Evolutionary conservation across 1,140 invertebrate species (phyloP).

Genomic region (Ectropis grisescens): DNA sequence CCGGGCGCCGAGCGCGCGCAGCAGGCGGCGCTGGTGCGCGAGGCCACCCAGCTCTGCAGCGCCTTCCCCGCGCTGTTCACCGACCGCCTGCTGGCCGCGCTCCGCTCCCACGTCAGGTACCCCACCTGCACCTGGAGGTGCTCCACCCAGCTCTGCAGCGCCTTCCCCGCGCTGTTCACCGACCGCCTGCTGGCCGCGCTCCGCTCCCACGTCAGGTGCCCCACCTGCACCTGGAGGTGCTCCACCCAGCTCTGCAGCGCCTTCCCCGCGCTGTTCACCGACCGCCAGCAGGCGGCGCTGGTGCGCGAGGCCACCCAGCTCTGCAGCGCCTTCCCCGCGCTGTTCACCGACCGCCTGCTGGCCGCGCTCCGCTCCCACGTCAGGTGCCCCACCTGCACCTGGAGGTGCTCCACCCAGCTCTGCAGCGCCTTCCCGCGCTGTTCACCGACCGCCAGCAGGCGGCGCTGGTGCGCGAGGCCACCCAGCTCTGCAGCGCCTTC

Average conservation of each 20-base stretch:
- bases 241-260: no score
- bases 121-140: neutral
- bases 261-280: no score
- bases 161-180: no score
- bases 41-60: slow-evolving; percentile 82
- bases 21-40: slow-evolving; percentile 79
- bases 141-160: neutral
- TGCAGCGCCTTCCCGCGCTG: no score
- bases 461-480: no score
- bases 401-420: neutral
- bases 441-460: no score
- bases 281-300: no score
- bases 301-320: slow-evolving; percentile 82
- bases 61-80: slow-evolving; percentile 83
- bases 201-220: no score
- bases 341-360: slow-evolving; percentile 84
- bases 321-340: slow-evolving; percentile 80
- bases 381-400: slow-evolving; percentile 22
- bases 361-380: slow-evolving; percentile 78
- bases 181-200: no score
- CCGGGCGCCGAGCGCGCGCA: slow-evolving; percentile 77
- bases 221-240: no score
- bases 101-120: slow-evolving; percentile 74
- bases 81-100: slow-evolving; percentile 80
- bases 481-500: no score